Conservation (phyloP, 2,113 vertebrate species). For the Saccopteryx leptura region DNA sequence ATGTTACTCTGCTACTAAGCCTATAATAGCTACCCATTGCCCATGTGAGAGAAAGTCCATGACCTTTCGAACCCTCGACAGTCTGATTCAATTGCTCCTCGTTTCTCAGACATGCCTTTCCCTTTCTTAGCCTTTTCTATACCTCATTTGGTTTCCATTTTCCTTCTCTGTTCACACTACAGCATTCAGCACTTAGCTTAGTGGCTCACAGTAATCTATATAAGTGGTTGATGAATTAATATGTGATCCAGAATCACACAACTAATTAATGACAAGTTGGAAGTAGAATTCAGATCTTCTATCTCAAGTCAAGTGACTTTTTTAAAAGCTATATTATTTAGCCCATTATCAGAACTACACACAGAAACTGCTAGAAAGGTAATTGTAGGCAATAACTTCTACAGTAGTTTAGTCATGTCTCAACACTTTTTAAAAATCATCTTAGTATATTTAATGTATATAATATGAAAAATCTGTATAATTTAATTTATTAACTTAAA, state of each 20-base stretch:
- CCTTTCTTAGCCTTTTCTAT: not conserved
- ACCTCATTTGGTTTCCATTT: conserved; percentile 14
- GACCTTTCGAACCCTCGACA: not conserved
- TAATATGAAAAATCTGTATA: not conserved
- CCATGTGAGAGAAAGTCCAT: not conserved
- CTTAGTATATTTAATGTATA: not conserved
- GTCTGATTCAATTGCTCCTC: not conserved
- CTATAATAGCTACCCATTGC: not conserved
- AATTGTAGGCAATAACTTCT: not conserved
- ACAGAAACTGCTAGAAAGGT: not conserved
- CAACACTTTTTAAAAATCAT: not conserved
- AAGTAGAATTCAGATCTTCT: not conserved
- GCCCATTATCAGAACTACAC: not conserved
- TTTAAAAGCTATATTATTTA: not conserved
- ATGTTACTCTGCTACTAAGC: not conserved
- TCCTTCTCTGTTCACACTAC: not conserved
- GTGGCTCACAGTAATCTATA: not conserved
- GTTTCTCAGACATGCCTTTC: not conserved
- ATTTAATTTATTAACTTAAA: conserved; percentile 12
- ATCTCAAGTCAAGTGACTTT: conserved; percentile 1
- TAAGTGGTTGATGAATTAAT: conserved; percentile 5
- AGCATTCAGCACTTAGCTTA: not conserved
- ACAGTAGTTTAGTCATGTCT: conserved; percentile 7
- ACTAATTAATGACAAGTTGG: not conserved
- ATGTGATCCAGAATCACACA: not conserved